Percentiles rank a stretch among this genome's conserved stretches.
Conservation (phyloP, 2,113 vertebrate species). For the Oreotrochilus melanogaster region DNA sequence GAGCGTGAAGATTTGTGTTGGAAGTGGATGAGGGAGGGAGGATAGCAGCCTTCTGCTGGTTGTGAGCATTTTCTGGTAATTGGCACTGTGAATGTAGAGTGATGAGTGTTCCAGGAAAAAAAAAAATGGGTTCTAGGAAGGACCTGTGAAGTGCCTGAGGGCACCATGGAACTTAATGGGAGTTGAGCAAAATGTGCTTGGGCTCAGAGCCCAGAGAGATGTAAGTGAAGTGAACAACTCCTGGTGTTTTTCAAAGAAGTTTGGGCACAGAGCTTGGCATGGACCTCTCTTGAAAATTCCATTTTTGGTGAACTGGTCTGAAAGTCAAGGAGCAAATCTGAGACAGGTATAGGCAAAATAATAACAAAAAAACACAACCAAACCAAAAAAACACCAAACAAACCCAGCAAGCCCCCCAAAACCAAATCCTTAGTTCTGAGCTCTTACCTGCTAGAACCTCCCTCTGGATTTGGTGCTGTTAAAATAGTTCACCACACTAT, state of each 20-base stretch:
- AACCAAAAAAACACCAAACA: not conserved
- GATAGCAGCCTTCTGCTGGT: not conserved
- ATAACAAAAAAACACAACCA: not conserved
- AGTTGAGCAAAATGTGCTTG: not conserved
- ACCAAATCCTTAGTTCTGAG: not conserved
- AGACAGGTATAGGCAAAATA: not conserved
- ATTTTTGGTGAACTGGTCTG: not conserved
- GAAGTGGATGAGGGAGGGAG: not conserved
- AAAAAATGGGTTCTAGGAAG: not conserved
- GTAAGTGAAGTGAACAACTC: not conserved
- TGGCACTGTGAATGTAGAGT: not conserved
- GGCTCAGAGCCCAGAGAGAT: not conserved
- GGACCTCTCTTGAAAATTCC: not conserved
- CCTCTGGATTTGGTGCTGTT: not conserved
- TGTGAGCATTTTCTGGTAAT: not conserved
- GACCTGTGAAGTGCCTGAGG: not conserved
- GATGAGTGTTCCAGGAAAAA: not conserved
- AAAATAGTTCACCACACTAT: accelerated
- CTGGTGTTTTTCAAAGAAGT: not conserved
- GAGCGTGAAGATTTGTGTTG: not conserved
- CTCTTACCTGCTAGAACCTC: not conserved
- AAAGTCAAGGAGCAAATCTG: not conserved
- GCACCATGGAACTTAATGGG: not conserved
- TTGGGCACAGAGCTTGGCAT: not conserved
- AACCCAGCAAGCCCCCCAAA: not conserved